phyloP scores from a whole-genome alignment of 2,888 invertebrate species.

The Papilio gigon region DNA sequence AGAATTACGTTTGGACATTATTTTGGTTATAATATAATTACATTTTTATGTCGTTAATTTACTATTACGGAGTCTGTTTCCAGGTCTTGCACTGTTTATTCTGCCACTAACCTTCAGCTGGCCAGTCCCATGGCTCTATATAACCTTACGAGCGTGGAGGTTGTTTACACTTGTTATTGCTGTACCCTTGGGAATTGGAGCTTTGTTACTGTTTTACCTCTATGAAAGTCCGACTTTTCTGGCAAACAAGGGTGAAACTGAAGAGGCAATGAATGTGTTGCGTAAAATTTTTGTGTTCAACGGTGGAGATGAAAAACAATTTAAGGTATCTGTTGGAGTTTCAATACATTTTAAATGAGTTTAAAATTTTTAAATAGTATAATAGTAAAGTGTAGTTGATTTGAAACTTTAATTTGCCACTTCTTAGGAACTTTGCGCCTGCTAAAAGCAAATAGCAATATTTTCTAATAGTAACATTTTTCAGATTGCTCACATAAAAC shows the following conservation, averaged over 20 bases:
- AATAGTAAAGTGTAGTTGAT: no score
- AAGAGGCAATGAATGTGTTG: slow-evolving; percentile 77
- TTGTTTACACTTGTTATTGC: slow-evolving; percentile 80
- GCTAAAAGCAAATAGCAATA: no score
- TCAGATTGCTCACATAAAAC: slow-evolving; percentile 55
- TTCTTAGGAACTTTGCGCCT: no score
- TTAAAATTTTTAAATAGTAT: no score
- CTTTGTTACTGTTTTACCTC: slow-evolving; percentile 77
- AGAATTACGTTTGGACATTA: no score
- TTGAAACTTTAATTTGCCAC: no score
- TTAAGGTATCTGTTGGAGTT: slow-evolving; percentile 54
- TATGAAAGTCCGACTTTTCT: slow-evolving; percentile 90
- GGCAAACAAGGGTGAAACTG: slow-evolving; percentile 81
- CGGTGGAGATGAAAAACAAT: slow-evolving; percentile 54
- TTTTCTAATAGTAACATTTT: slow-evolving; percentile 29
- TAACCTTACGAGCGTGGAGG: slow-evolving; percentile 86
- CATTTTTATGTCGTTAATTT: no score
- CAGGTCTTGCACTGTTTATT: slow-evolving; percentile 59
- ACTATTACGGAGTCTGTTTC: background rate
- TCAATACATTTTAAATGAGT: no score
- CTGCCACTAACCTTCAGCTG: slow-evolving; percentile 79
- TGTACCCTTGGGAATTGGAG: slow-evolving; percentile 71
- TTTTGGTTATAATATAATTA: no score
- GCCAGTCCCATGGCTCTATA: slow-evolving; percentile 62
- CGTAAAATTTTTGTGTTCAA: slow-evolving; percentile 55